phyloP scores from a whole-genome alignment of 2,797 vertebrate species.

The Chrysocyon brachyurus region DNA sequence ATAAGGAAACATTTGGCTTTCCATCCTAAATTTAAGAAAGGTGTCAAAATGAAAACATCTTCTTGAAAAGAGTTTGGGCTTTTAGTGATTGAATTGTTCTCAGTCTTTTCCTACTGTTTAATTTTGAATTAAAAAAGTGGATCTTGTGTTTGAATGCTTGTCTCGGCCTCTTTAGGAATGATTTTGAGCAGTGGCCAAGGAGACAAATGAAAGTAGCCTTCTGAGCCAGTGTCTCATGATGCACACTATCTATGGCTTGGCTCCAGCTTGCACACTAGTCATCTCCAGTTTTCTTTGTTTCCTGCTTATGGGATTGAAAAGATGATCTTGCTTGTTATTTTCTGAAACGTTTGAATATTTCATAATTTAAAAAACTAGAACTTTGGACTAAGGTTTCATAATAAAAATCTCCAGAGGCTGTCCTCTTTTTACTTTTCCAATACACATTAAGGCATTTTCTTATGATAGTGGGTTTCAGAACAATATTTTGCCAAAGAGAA shows the following conservation, averaged over 20 bases:
- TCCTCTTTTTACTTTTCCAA: neutral
- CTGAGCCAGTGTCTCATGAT: neutral
- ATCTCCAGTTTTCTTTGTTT: neutral
- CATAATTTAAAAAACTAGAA: neutral
- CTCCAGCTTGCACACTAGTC: neutral
- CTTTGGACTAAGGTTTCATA: neutral
- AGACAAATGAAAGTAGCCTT: neutral
- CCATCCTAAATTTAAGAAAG: neutral
- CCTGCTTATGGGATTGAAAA: neutral
- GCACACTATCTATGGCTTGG: accelerated
- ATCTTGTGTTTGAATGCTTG: neutral
- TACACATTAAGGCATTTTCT: neutral
- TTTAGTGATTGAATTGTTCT: constrained; percentile 34
- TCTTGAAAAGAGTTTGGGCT: neutral
- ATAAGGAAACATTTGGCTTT: neutral
- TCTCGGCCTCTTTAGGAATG: neutral
- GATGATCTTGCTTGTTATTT: constrained; percentile 33
- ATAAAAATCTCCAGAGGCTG: neutral
- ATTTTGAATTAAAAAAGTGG: constrained; percentile 22
- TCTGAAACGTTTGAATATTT: constrained; percentile 34
- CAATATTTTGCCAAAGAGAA: neutral
- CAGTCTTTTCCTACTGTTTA: neutral
- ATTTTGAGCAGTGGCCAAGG: neutral
- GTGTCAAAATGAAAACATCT: neutral
- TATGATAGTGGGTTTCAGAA: neutral